Evolutionary conservation across 2,888 invertebrate species (phyloP), one percentile per base, ranked within the genome.

Genomic region (Cremastinae sp.): DNA sequence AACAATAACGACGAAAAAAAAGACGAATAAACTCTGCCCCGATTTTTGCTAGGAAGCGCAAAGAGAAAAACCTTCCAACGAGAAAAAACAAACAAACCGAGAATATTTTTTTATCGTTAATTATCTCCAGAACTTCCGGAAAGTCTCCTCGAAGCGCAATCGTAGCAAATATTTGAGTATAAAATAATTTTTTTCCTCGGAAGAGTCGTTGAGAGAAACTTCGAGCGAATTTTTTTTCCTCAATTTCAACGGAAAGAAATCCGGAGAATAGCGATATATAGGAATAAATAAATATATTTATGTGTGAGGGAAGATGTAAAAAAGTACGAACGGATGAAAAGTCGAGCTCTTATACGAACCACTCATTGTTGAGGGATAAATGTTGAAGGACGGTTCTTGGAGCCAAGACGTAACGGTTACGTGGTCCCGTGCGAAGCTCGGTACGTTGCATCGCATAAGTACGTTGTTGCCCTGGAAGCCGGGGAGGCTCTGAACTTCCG

Each of bases 391-490:
- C 12, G 92, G 91, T 77, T 92, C 92, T 78, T 92, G 92, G 10
- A 92, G 87, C 92, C 92, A 92, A 78, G 92, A 92, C 69, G 92
- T 92, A 55, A 92, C 91, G 55, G 90, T 90, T 58, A 92, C 92
- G 85, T 91, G 91, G 78, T 92, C 91, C 81, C 91, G 91, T 16
- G 92, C 92, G 83, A 91, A 92, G 56, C 91, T 90, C 53, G 92
- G 92, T 78, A 92, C 91, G 81, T 90, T 91, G 87, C 92, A 92
- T 79, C 91, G 91, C 83, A 92, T 90, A 75, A 92, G 85, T 64
- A 92, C 91, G 85, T 92, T 92, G 85, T 91, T 91, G 74, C 91
- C 91, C 76, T 90, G 89, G 86, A 92, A 92, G 80, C 92, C 91
- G 75, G 91, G 91, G 41, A 92, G 92, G 88, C 91, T 92, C 87